Conservation (phyloP, 1,140 invertebrate species). For the Anadara kagoshimensis region DNA sequence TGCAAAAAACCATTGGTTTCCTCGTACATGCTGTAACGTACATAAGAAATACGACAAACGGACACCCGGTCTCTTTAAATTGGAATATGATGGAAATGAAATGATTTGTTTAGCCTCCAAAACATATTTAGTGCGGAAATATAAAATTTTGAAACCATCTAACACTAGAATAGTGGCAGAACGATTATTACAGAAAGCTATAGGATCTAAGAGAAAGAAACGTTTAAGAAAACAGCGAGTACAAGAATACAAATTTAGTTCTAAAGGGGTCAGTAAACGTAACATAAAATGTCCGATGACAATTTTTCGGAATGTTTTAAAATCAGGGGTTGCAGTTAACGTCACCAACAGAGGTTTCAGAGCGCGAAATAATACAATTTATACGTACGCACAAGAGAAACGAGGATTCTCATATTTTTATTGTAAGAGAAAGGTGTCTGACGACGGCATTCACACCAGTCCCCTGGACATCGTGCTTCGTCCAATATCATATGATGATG, state of each 20-base stretch:
- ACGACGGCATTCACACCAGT: constrained; percentile 19
- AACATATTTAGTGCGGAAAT: constrained; percentile 31
- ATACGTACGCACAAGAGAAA: constrained; percentile 18
- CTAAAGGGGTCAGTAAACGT: constrained; percentile 20
- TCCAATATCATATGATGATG: constrained; percentile 8
- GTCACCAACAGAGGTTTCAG: constrained; percentile 21
- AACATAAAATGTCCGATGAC: constrained; percentile 16
- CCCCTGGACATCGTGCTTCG: constrained; percentile 32
- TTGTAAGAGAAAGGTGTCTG: constrained; percentile 29
- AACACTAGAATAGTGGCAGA: constrained; percentile 11
- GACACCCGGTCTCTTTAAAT: constrained; percentile 21
- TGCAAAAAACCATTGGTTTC: too few relatives aligned
- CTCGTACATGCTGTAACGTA: constrained; percentile 12
- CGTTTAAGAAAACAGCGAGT: background rate
- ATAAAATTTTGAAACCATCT: background rate
- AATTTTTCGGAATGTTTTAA: constrained; percentile 24
- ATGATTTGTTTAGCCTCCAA: constrained; percentile 26
- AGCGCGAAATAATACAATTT: constrained; percentile 14
- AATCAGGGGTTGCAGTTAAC: background rate
- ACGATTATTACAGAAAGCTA: constrained; percentile 11
- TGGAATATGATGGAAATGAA: constrained; percentile 19
- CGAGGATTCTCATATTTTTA: constrained; percentile 30
- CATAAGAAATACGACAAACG: constrained; percentile 15
- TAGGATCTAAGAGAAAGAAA: constrained; percentile 8
- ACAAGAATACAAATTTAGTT: constrained; percentile 26